Percentiles rank a stretch among this genome's conserved stretches.
Evolutionary conservation across 2,113 vertebrate species (phyloP).

Genomic region (Cyprinodon brontotheroides): DNA sequence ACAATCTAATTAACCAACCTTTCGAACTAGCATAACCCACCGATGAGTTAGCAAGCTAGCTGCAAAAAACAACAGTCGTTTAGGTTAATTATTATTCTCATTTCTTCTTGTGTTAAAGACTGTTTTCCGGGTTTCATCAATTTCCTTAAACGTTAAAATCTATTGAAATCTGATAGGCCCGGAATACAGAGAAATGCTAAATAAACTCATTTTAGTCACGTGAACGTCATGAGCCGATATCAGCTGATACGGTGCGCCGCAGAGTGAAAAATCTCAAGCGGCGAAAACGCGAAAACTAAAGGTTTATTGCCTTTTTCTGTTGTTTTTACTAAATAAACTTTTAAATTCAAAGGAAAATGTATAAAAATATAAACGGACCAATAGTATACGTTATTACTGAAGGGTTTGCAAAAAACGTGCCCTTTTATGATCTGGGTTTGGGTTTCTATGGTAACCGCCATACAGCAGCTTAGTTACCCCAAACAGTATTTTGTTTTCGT

Average conservation of each 20-base stretch:
- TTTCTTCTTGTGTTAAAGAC: background rate
- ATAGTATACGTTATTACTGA: background rate
- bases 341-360: background rate
- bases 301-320: background rate
- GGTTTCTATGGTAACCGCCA: background rate
- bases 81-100: background rate
- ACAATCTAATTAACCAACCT: background rate
- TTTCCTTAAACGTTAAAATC: background rate
- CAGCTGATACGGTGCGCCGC: conserved; percentile 61
- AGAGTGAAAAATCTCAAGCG: conserved; percentile 24
- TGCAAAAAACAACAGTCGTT: background rate
- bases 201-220: conserved; percentile 66
- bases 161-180: background rate
- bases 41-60: conserved; percentile 24
- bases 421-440: background rate
- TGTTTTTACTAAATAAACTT: accelerated
- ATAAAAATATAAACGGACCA: too few species aligned
- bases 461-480: background rate
- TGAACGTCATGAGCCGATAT: conserved; percentile 57
- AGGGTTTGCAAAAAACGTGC: background rate
- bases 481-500: background rate
- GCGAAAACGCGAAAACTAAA: conserved; percentile 6
- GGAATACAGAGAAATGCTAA: background rate
- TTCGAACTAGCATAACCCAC: conserved; percentile 26
- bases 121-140: background rate